Base-by-base conservation (phyloP, 2,888 invertebrate genomes). In the Gastrophysa polygoni region DNA sequence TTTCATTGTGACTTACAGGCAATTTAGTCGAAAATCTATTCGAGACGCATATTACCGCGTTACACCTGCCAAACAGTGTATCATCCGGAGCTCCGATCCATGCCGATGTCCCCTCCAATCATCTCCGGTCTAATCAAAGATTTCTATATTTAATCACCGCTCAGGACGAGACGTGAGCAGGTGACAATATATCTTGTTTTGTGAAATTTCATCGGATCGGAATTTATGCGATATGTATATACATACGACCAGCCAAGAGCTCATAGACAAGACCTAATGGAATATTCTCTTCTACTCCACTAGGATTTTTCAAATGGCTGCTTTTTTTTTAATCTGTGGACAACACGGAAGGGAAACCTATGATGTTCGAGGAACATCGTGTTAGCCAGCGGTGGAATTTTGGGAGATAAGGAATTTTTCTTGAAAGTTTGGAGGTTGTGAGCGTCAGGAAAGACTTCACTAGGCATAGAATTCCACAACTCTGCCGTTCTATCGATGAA, bases 71-170 rank as follows among this genome's bases (percentile, higher is more conserved):
- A 67, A 73, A 74, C 72, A 69, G 67, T 75, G 74, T 71, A 74
- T 75, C 75, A 75, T 74, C 71, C 68, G 68, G 50, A 50, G 67
- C 65, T 47, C 48, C 67, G 69, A 72, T 72, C 70, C 70, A 69
- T 70, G 64, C 63, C 58, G 48, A 64, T 68, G 73, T 73, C 74
- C 66, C 69, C 67, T 69, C 74, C 74, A 75, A 75, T 75, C 74
- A 70, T 71, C 73, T 73, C 67, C 64, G 69, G 69, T 74, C 76
- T 77, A 76, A 77, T 77, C 77, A 77, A 75, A 75, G 75, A 73
- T 70, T 73, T 72, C 75, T 75, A 75, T 69, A 73, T 75, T 68
- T 74, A 71, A 69, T 70, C 67, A 54, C 60, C 32, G 56, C 63
- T 48, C 55, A 21, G 59, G 34, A 50, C 32, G 48, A 16, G 57